Conservation (phyloP, 2,797 vertebrate genomes). For the Tachyglossus aculeatus region DNA sequence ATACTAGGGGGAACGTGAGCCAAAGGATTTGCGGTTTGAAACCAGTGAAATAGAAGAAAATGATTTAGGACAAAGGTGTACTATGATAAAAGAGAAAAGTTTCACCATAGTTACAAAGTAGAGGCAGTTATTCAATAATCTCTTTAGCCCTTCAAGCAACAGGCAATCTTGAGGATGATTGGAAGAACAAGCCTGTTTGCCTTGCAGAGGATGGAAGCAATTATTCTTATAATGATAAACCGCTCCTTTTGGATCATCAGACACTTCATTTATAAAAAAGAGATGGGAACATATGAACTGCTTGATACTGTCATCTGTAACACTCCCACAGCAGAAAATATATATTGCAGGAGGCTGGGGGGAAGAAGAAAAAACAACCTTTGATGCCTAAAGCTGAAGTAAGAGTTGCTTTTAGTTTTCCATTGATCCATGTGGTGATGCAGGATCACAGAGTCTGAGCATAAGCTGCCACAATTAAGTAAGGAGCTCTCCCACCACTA, state of each 20-base stretch:
- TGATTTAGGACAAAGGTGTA: background rate
- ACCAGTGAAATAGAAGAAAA: background rate
- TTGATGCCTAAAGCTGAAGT: background rate
- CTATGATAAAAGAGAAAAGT: rapidly evolving
- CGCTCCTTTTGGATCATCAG: slow-evolving; percentile 9
- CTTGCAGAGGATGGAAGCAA: background rate
- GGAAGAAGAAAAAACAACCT: background rate
- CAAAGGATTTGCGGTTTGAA: background rate
- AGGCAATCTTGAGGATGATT: background rate
- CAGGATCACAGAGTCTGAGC: no score
- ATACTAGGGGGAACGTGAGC: no score
- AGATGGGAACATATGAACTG: background rate
- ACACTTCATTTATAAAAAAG: slow-evolving; percentile 2
- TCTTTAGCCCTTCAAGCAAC: background rate
- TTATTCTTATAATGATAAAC: background rate
- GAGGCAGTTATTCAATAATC: background rate
- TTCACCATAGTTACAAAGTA: background rate
- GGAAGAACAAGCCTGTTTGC: background rate
- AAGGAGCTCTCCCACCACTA: no score
- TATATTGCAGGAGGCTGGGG: background rate
- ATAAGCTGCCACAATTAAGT: no score
- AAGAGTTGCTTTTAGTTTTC: background rate
- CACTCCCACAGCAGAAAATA: background rate
- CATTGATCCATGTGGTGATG: no score
- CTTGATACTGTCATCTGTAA: background rate